Evolutionary conservation across 1,140 invertebrate genomes (phyloP), one percentile per base, ranked within the genome.

Genomic region (Drosophila sulfurigaster): DNA sequence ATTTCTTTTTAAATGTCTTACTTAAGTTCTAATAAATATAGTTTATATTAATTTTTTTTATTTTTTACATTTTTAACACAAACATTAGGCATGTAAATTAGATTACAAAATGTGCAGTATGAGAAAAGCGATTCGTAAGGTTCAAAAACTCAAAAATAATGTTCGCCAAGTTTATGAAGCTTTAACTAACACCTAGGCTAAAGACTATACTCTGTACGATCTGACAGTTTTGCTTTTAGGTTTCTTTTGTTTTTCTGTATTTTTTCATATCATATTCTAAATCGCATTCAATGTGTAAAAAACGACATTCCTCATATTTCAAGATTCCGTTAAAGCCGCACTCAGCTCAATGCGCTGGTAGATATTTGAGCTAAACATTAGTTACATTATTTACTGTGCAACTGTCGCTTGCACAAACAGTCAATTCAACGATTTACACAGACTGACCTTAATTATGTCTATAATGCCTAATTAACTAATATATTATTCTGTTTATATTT

Each of bases 321-420:
- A 59, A 62, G 38, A 62, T 71, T 67, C 58, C 15, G 30, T 65
- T 75, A 58, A 78, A 56, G 51, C 68, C 48, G 75, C 70, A 67
- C 64, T 73, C 65, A 66, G 60, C 65, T 75, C 59, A 75, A 48
- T 46, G 56, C 58, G 58, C 62, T 65, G 48, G 48, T 65, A 48
- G 76, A 57, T 70, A 82, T 85, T 86, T 86, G 82, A 86, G 82
- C 82, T 86, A 82, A 87, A 79, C 67, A 82, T 79, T 75, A 86
- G 70, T 87, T 82, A 79, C 75, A 79, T 54, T 75, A 87, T 82
- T 60, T 25, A 32, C 52, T 51, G 54, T 51, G 63, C 20, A 28
- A 15, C 30, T 67, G 65, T 10, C n/a, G 43, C 49, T 51, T 70
- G 68, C 57, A 68, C 51, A 74, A 69, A 54, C 48, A 69, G 59